Evolutionary conservation across 2,113 vertebrate species (phyloP).

Genomic region (Cyrtonyx montezumae): DNA sequence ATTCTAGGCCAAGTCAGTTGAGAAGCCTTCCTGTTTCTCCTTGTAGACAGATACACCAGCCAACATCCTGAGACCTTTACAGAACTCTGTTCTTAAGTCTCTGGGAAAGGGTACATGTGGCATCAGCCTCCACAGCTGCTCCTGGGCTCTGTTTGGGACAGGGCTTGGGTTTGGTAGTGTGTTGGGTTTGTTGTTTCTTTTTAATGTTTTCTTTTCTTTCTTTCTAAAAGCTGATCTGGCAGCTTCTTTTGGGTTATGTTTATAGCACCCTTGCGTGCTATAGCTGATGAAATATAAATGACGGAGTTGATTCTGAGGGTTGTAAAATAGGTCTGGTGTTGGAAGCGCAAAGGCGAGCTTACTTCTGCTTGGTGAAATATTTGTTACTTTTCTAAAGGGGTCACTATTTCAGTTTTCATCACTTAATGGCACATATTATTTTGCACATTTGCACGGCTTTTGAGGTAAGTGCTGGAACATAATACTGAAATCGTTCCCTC

Average conservation of each 20-base stretch:
- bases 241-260: conserved; percentile 63
- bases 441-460: conserved; percentile 39
- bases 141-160: neutral
- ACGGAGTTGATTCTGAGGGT: conserved; percentile 6
- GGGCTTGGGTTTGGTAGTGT: neutral
- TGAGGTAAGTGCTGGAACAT: conserved; percentile 46
- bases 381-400: conserved; percentile 49
- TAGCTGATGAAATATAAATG: conserved; percentile 70
- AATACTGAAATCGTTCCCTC: conserved; percentile 25
- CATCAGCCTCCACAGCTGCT: neutral
- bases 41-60: neutral
- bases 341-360: conserved; percentile 11
- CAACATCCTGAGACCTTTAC: neutral
- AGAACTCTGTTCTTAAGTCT: neutral
- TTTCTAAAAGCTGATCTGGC: conserved; percentile 58
- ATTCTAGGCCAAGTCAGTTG: neutral
- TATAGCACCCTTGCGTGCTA: conserved; percentile 54
- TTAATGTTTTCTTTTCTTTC: neutral
- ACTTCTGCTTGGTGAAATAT: conserved; percentile 39
- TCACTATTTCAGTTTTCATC: conserved; percentile 65
- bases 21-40: conserved; percentile 12
- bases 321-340: conserved; percentile 55
- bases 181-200: neutral
- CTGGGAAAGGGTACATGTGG: neutral
- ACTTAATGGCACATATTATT: conserved; percentile 24